Base-by-base conservation (phyloP, 2,797 vertebrate genomes). In the Petrocephalus sullivani region DNA sequence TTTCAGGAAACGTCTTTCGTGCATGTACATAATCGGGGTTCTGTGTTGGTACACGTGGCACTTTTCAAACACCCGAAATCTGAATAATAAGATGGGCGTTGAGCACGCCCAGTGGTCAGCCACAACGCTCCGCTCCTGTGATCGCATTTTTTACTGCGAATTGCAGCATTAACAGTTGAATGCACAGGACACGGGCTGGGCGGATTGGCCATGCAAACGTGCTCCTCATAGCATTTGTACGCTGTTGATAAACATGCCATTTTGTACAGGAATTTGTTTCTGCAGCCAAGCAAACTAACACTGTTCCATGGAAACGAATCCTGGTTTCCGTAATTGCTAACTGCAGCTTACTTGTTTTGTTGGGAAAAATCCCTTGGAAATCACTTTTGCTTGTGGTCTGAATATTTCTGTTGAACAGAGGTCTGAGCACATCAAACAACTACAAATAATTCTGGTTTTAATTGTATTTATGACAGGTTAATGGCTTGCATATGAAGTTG, bases 1-100 rank as follows among this genome's bases (percentile, higher is more conserved):
- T 97, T 97, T 95, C 93, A 94, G 94, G 96, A 97, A 96, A 96
- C 95, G 94, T 96, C 95, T 37, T 28, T 94, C 91, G 93, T 95
- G 92, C 54, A 89, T 51, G 54, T 87, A 88, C 89, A 91, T 82
- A 89, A 87, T 61, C 61, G 88, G 89, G 64, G 89, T 28, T 87
- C 82, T 86, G 14, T 5, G 37, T 78, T 85, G 78, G 85, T 8
- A 87, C 64, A 90, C 37, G 7, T 33, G n/a, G 86, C 87, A 37
- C 53, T 28, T 56, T 83, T 88, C 89, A 21, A 87, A 23, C 88
- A 87, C 88, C 64, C 8, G 88, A 89, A 46, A 54, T 83, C 51
- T 83, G 46, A 54, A 83, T 54, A 83, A 83, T 53, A 53, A 14
- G 56, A 54, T 21, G 28, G 87, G 16, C 78, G 51, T 21, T 23